phyloP scores from a whole-genome alignment of 2,888 invertebrate genomes.

The Meganola albula region DNA sequence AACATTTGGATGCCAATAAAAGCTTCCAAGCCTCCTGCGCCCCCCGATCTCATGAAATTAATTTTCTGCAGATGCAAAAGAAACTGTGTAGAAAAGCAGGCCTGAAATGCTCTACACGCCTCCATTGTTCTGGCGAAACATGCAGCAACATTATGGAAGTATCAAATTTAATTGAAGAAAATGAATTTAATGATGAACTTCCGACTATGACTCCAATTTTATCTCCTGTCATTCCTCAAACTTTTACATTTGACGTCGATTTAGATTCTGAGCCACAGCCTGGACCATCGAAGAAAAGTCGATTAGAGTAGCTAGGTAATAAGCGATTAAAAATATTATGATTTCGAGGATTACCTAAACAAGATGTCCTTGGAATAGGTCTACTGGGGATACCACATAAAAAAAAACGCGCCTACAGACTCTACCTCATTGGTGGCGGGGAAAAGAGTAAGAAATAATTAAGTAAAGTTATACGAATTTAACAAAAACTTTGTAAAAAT shows the following conservation, averaged over 20 bases:
- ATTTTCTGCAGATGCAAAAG: slow-evolving; percentile 12
- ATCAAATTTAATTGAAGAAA: slow-evolving; percentile 7
- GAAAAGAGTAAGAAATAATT: too few species aligned
- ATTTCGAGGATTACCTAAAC: too few species aligned
- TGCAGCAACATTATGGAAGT: slow-evolving; percentile 7
- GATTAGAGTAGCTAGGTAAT: slow-evolving; percentile 5
- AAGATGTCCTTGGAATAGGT: too few species aligned
- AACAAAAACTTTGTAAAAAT: too few species aligned
- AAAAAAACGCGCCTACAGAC: too few species aligned
- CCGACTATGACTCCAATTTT: slow-evolving; percentile 12
- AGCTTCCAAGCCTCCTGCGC: slow-evolving; percentile 4
- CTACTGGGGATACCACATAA: too few species aligned
- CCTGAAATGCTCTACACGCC: slow-evolving; percentile 16
- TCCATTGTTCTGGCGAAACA: slow-evolving; percentile 16
- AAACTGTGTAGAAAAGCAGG: slow-evolving; percentile 17
- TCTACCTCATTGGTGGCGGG: too few species aligned
- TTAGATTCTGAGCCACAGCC: slow-evolving; percentile 4
- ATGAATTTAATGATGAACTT: slow-evolving; percentile 12
- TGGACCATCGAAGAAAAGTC: slow-evolving; percentile 4
- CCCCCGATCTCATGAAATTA: slow-evolving; percentile 10
- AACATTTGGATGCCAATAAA: slow-evolving; percentile 2
- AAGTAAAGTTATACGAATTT: too few species aligned
- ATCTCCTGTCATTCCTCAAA: slow-evolving; percentile 12
- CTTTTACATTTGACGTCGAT: slow-evolving; percentile 6
- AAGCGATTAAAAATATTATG: slow-evolving; percentile 3